Conservation (phyloP, 2,888 invertebrate genomes). For the Pandemis corylana region DNA sequence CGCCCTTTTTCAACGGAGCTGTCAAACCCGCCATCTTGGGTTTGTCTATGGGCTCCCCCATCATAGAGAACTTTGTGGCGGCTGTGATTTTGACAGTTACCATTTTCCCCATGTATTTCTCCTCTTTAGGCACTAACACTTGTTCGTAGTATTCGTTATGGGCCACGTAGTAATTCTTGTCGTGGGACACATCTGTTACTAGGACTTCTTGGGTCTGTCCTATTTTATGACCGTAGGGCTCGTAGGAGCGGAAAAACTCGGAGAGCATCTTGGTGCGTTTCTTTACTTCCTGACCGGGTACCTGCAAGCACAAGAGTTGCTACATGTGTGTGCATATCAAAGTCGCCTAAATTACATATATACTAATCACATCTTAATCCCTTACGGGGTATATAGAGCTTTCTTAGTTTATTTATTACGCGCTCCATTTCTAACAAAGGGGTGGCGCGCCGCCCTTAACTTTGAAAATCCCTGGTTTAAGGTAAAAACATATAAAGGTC, state of each 20-base stretch:
- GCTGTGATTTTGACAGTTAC: slow-evolving; percentile 90
- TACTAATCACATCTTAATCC: too few species aligned
- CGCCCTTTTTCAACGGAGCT: slow-evolving; percentile 82
- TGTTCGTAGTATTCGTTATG: slow-evolving; percentile 98
- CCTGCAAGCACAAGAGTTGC: slow-evolving; percentile 55
- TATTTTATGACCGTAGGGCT: slow-evolving; percentile 90
- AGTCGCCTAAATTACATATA: too few species aligned
- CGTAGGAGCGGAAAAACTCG: slow-evolving; percentile 95
- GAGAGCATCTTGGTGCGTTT: slow-evolving; percentile 94
- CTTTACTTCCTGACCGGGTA: slow-evolving; percentile 95
- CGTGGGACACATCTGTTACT: slow-evolving; percentile 97
- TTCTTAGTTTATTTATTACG: too few species aligned
- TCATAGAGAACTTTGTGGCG: slow-evolving; percentile 91
- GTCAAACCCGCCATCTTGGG: slow-evolving; percentile 83
- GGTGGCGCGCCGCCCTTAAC: too few species aligned
- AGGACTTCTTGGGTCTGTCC: slow-evolving; percentile 91
- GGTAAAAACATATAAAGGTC: too few species aligned
- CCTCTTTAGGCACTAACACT: slow-evolving; percentile 91
- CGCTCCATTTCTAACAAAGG: too few species aligned
- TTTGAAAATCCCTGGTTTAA: too few species aligned
- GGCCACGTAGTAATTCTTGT: slow-evolving; percentile 94
- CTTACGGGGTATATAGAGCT: too few species aligned
- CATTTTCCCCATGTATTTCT: slow-evolving; percentile 92
- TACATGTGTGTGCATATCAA: too few species aligned
- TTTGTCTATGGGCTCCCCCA: slow-evolving; percentile 86